A percentile compares a stretch with the other conserved stretches of the same genome.
phyloP scores from a whole-genome alignment of 1,140 invertebrate genomes.

The Oryctes rhinoceros region DNA sequence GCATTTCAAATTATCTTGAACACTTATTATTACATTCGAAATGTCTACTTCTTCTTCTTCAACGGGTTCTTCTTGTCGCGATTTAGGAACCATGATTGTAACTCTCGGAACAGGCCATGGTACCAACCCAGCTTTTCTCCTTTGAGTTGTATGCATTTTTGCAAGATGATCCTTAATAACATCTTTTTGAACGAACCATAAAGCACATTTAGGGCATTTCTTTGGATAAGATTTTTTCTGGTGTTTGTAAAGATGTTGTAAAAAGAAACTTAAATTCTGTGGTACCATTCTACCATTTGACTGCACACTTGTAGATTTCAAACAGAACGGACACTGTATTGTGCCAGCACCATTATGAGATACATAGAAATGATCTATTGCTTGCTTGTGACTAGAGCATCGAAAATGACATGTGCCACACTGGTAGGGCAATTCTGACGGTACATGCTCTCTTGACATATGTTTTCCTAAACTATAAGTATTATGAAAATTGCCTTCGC shows the following conservation, averaged over 20 bases:
- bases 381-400: constrained; percentile 76
- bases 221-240: constrained; percentile 68
- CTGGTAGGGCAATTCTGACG: constrained; percentile 80
- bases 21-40: constrained; percentile 43
- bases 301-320: constrained; percentile 68
- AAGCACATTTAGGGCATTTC: constrained; percentile 72
- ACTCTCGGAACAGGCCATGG: constrained; percentile 59
- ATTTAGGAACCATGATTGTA: constrained; percentile 61
- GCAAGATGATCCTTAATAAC: constrained; percentile 56
- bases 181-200: constrained; percentile 75
- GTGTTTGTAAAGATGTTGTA: constrained; percentile 65
- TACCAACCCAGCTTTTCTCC: constrained; percentile 59
- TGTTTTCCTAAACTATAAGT: constrained; percentile 74
- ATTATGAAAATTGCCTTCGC: constrained; percentile 71
- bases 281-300: constrained; percentile 62
- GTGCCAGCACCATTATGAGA: constrained; percentile 69
- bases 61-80: constrained; percentile 62
- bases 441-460: constrained; percentile 77
- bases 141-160: constrained; percentile 55
- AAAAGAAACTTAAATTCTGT: constrained; percentile 64
- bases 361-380: constrained; percentile 77
- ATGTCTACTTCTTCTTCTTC: constrained; percentile 58
- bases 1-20: constrained; percentile 67
- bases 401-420: constrained; percentile 78
- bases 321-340: constrained; percentile 77